phyloP scores from a whole-genome alignment of 2,113 vertebrate genomes.

The Orthonyx spaldingii region DNA sequence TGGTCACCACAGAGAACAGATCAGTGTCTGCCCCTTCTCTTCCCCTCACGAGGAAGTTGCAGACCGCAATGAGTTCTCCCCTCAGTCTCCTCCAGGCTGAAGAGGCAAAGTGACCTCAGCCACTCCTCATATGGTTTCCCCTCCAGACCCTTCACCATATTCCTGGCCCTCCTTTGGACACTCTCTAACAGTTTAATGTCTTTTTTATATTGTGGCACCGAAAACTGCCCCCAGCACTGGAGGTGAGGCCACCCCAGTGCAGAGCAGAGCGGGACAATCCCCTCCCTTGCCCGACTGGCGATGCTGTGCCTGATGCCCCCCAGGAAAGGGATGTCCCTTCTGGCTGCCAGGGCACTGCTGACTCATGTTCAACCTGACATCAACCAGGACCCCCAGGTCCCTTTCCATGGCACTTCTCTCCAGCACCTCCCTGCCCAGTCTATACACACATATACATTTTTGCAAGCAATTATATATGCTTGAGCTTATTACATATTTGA shows the following conservation, averaged over 20 bases:
- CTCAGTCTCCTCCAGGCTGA: not conserved
- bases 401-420: not conserved
- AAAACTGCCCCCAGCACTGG: rapidly evolving
- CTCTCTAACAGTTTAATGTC: rapidly evolving
- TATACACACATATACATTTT: not conserved
- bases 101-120: not conserved
- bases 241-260: rapidly evolving
- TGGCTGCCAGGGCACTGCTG: not conserved
- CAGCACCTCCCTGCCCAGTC: rapidly evolving
- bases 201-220: not conserved
- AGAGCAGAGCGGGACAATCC: not conserved
- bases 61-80: rapidly evolving
- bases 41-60: rapidly evolving
- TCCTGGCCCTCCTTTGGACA: rapidly evolving
- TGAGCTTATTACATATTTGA: not conserved
- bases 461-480: not conserved
- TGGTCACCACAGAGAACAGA: not conserved
- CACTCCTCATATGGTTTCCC: rapidly evolving
- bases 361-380: rapidly evolving
- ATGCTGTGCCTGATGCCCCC: not conserved
- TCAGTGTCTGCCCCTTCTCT: not conserved
- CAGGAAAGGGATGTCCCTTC: rapidly evolving
- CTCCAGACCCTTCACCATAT: rapidly evolving
- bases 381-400: rapidly evolving
- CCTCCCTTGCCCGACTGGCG: rapidly evolving